Conservation (phyloP, 2,113 vertebrate species). For the Thamnophis sirtalis region DNA sequence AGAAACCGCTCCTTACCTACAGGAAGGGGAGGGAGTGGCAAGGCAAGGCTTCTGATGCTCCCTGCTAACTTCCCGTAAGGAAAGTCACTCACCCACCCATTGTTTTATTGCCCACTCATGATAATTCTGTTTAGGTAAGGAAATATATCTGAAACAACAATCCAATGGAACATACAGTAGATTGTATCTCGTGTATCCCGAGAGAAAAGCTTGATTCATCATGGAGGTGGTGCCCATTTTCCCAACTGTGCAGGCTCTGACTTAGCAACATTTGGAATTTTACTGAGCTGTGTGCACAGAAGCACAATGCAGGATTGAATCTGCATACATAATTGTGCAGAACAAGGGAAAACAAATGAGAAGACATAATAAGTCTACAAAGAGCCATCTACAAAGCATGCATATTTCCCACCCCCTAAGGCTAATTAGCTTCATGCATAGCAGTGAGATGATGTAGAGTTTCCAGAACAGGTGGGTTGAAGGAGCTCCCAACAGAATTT, state of each 20-base stretch:
- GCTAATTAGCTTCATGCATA: neutral
- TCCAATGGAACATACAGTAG: neutral
- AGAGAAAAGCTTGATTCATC: constrained; percentile 36
- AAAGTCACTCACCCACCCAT: neutral
- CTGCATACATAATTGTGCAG: constrained; percentile 42
- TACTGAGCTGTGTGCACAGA: constrained; percentile 18
- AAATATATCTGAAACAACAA: neutral
- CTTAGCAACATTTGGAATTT: constrained; percentile 15
- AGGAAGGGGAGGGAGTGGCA: neutral
- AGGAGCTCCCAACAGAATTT: neutral
- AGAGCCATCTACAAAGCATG: constrained; percentile 15
- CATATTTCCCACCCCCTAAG: neutral
- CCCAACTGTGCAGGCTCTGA: constrained; percentile 27
- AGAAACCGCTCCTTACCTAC: neutral
- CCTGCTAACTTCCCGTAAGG: neutral
- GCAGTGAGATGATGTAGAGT: neutral
- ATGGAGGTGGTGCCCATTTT: neutral
- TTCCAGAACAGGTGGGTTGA: neutral
- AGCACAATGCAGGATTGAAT: constrained; percentile 31
- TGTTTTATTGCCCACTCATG: neutral
- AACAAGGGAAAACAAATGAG: constrained; percentile 42
- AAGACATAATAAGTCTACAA: constrained; percentile 43
- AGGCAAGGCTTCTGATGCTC: neutral
- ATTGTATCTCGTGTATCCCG: constrained; percentile 21
- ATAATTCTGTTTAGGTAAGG: neutral